Conservation (phyloP, 2,797 vertebrate genomes). For the Malacoraja senta region DNA sequence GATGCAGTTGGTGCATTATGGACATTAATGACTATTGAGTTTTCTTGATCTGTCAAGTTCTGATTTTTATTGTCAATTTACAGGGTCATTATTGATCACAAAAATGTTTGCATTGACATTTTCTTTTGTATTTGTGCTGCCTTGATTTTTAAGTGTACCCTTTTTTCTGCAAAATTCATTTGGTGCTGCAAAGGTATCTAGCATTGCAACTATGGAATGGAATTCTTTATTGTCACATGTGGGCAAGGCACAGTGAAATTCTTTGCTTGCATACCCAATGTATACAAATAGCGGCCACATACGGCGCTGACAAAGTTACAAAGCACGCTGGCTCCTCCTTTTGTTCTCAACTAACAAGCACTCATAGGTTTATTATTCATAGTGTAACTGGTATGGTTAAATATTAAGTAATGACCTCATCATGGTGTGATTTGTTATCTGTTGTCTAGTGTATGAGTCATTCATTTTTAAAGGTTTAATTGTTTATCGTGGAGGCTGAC, state of each 20-base stretch:
- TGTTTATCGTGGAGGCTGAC: conserved; percentile 11
- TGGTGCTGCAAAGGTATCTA: neutral
- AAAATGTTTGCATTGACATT: neutral
- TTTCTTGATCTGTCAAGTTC: neutral
- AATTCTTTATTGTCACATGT: no score
- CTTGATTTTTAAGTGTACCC: neutral
- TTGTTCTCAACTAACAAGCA: neutral
- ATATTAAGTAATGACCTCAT: conserved; percentile 26
- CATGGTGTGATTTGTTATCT: conserved; percentile 11
- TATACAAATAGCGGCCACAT: no score
- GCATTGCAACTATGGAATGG: neutral
- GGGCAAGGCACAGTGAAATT: no score
- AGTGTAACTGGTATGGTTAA: conserved; percentile 22
- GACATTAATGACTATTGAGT: neutral
- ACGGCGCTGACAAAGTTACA: no score
- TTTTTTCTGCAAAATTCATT: neutral
- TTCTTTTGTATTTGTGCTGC: neutral
- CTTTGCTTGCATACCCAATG: no score
- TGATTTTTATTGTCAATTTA: neutral
- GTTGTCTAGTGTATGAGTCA: neutral
- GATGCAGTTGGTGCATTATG: neutral
- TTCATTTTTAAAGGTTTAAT: neutral
- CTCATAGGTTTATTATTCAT: neutral
- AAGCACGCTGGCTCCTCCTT: no score
- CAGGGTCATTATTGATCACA: neutral